Percentiles rank a stretch among this genome's conserved stretches.
Evolutionary conservation across 2,888 invertebrate species (phyloP).

Genomic region (Lacanobia wlatinum): DNA sequence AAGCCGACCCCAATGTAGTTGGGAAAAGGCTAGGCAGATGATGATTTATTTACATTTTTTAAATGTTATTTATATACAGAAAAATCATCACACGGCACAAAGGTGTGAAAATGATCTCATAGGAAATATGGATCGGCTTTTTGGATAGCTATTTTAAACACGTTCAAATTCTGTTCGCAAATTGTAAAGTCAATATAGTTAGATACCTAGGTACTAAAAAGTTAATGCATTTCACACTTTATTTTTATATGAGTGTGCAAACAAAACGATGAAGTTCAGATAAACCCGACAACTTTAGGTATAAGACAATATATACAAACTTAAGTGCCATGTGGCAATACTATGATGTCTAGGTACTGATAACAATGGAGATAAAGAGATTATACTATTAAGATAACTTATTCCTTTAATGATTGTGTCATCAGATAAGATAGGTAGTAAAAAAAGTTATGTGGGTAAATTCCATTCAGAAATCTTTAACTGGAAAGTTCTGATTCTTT

Average conservation of each 20-base stretch:
- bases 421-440: conserved; percentile 31
- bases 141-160: not conserved
- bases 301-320: conserved; percentile 27
- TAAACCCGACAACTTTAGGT: conserved; percentile 13
- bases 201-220: not conserved
- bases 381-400: conserved; percentile 60
- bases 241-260: not conserved
- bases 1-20: too few relatives aligned
- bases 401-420: conserved; percentile 36
- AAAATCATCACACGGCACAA: not conserved
- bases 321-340: conserved; percentile 21
- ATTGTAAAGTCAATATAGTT: not conserved
- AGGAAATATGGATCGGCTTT: not conserved
- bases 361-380: conserved; percentile 63
- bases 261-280: not conserved
- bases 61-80: too few relatives aligned
- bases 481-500: conserved; percentile 1
- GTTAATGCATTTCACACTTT: conserved; percentile 6
- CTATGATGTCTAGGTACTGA: conserved; percentile 24
- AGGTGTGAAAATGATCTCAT: conserved; percentile 20
- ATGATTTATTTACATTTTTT: too few relatives aligned
- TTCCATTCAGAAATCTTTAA: conserved; percentile 14
- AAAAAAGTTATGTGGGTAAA: conserved; percentile 16
- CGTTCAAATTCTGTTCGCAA: not conserved
- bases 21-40: too few relatives aligned